Conservation (phyloP, 64 coral and sea anemone genomes). For the Stichodactyla helianthus region DNA sequence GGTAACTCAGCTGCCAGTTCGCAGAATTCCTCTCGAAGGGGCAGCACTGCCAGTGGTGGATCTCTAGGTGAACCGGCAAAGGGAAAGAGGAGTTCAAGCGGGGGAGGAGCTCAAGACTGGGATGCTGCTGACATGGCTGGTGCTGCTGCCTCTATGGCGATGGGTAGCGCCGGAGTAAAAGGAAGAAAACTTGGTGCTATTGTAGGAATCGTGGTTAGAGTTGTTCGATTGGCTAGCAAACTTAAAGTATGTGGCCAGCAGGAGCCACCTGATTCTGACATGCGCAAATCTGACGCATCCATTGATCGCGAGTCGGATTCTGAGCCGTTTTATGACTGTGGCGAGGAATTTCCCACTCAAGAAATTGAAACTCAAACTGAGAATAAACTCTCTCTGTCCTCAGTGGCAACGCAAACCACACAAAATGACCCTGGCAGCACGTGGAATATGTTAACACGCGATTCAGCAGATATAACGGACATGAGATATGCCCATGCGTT, state of each 20-base stretch:
- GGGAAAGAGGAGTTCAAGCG: not conserved
- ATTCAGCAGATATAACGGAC: not conserved
- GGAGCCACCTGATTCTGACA: not conserved
- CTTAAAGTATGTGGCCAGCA: not conserved
- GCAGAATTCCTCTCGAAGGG: not conserved
- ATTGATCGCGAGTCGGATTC: not conserved
- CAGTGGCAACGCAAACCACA: constrained; percentile 4
- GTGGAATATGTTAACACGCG: not conserved
- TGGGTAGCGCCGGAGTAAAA: not conserved
- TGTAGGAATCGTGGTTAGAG: not conserved
- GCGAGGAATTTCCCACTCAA: not conserved
- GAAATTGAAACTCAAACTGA: constrained; percentile 13
- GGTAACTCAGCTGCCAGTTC: constrained; percentile 12
- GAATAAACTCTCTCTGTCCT: not conserved
- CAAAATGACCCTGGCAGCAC: not conserved
- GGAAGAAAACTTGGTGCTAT: not conserved
- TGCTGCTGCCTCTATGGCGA: constrained; percentile 3
- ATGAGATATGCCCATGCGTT: not conserved
- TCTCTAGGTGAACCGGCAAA: not conserved
- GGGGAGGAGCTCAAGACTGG: constrained; percentile 3
- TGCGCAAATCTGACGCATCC: not conserved
- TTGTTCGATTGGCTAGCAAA: constrained; percentile 3
- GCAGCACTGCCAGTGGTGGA: not conserved
- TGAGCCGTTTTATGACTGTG: constrained; percentile 17
- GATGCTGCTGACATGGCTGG: constrained; percentile 26